These are phyloP conservation scores for Caenorhabditis doughertyi DNA, from an alignment of 2,888 invertebrate genomes.

Conservation along the genomic window DNA sequence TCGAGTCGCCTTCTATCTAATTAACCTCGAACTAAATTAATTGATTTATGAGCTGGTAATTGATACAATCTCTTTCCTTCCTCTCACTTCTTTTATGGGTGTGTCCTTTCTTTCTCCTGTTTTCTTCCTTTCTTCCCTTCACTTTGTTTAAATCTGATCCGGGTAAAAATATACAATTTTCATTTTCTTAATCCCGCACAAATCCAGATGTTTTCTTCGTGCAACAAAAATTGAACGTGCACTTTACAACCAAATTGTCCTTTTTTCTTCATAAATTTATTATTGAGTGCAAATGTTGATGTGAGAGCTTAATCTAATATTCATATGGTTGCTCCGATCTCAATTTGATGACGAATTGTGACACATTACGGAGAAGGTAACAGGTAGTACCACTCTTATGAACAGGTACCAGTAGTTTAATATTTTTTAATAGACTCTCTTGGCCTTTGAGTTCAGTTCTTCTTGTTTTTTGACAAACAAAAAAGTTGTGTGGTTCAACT, in stretches of 20 bases:
- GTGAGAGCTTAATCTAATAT: conserved; percentile 26
- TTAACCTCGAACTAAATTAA: conserved; percentile 49
- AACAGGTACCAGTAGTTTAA: conserved; percentile 18
- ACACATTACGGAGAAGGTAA: conserved; percentile 19
- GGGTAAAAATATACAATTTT: not conserved
- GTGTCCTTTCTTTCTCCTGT: conserved; percentile 23
- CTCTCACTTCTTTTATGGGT: conserved; percentile 1
- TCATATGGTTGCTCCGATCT: conserved; percentile 3
- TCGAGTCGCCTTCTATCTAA: conserved; percentile 8
- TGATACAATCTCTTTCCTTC: conserved; percentile 27
- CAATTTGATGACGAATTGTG: conserved; percentile 30
- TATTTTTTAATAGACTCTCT: no score
- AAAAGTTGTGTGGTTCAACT: conserved; percentile 8
- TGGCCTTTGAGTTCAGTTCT: not conserved
- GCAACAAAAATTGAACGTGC: not conserved
- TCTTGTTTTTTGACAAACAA: not conserved
- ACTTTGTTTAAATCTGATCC: conserved; percentile 12
- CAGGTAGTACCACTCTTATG: not conserved
- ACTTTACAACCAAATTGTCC: conserved; percentile 29
- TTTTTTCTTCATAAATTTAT: conserved; percentile 26
- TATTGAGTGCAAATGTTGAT: conserved; percentile 7
- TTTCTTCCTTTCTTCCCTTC: conserved; percentile 8
- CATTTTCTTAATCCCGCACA: not conserved
- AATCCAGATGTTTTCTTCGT: conserved; percentile 26
- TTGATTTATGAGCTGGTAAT: conserved; percentile 44